Conservation (phyloP, 2,888 invertebrate genomes). For the Dryococelus australis region DNA sequence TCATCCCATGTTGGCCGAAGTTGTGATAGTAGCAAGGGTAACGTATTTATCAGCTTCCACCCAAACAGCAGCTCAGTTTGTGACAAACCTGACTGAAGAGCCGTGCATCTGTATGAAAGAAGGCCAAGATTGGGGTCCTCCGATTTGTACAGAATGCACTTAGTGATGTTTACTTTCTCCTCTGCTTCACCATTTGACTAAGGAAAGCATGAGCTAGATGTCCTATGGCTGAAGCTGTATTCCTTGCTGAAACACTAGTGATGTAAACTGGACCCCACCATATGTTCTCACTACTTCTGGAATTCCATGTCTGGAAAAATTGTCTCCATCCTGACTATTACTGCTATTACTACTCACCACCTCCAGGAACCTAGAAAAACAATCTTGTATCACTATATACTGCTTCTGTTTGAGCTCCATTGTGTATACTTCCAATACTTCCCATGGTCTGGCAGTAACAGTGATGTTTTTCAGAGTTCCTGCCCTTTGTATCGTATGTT, state of each 20-base stretch:
- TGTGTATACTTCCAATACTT: not conserved
- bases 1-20: not conserved
- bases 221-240: conserved; percentile 45
- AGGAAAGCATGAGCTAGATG: conserved; percentile 7
- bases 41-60: not conserved
- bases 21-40: not conserved
- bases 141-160: not conserved
- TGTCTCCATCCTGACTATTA: conserved; percentile 41
- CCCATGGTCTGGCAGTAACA: not conserved
- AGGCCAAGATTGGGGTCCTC: not conserved
- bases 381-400: not conserved
- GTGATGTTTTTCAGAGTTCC: not conserved
- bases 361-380: not conserved
- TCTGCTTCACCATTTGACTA: not conserved
- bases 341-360: not conserved
- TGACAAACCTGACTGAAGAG: not conserved
- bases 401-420: not conserved
- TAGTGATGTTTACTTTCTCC: not conserved
- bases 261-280: conserved; percentile 47
- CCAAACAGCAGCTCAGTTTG: not conserved
- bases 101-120: not conserved
- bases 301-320: conserved; percentile 48
- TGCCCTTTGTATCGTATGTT: not conserved
- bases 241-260: conserved; percentile 44
- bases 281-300: conserved; percentile 46